Base-by-base conservation (phyloP, 1,140 invertebrate species). In the Aphis craccivora region DNA sequence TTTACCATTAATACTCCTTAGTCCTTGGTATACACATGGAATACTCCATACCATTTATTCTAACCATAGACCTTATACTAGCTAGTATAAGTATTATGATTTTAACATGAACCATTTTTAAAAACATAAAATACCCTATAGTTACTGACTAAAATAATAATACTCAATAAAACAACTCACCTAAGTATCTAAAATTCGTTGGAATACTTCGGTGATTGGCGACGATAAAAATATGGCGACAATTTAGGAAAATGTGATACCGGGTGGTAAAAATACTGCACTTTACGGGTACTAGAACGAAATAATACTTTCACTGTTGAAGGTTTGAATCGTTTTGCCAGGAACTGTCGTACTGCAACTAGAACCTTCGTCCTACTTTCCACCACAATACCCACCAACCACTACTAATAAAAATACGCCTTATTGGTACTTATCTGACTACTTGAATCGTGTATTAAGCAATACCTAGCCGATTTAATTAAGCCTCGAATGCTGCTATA, bases 291-390 rank as follows among this genome's bases (percentile, higher is more conserved):
- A 88, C 86, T 35, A 18, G 37, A 25, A 48, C 53, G 53, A 90
- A 60, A 55, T 60, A 90, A 40, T 90, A 92, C 91, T 92, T 92
- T 92, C 81, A 92, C 91, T 84, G 91, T 84, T 35, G 91, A 92
- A 92, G 91, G 91, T 51, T 83, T 23, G 30, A 83, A 25, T 83
- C 30, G 90, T 81, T 92, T 92, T 92, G 76, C 81, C 76, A 53
- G 40, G 43, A 91, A 83, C 81, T 92, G 81, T 53, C 23, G 76
- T 48, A 84, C 30, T 84, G 91, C 48, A 40, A 55, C 43, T 37
- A 22, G 43, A 81, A 45, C 67, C 91, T 40, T 81, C 60, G 90
- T 91, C 90, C 90, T 91, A 92, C 91, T 92, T 92, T 92, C 76
- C 91, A 84, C 91, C 91, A 43, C 88, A 48, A 40, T 76, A 67